Percentiles rank a stretch among this genome's conserved stretches.
Evolutionary conservation across 53 echinoderm and acorn worm species (phyloP).

Genomic region (Mesocentrotus franciscanus): DNA sequence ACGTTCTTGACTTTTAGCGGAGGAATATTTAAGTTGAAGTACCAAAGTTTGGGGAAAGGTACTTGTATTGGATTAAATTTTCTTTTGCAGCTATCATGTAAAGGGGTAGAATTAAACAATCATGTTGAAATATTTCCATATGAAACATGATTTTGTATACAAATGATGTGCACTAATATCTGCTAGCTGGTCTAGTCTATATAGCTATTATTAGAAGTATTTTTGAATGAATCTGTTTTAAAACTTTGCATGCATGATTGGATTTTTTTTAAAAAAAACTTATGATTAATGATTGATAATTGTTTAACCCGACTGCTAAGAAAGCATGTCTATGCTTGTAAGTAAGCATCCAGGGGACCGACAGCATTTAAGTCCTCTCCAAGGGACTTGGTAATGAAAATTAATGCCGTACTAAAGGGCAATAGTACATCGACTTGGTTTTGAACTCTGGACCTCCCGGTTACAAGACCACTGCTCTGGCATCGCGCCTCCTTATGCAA

Average conservation of each 20-base stretch:
- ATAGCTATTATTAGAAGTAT: not conserved
- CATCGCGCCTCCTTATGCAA: not conserved
- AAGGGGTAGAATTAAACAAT: not conserved
- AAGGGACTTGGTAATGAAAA: no score
- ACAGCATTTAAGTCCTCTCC: no score
- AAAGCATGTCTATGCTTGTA: no score
- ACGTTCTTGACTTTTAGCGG: not conserved
- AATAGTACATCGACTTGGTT: no score
- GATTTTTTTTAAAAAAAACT: not conserved
- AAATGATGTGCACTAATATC: not conserved
- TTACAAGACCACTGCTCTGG: no score
- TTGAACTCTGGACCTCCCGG: no score
- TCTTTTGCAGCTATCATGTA: not conserved
- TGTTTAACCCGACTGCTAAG: no score
- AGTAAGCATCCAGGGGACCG: no score
- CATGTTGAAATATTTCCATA: not conserved
- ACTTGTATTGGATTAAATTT: not conserved
- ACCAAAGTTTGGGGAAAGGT: not conserved
- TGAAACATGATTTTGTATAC: not conserved
- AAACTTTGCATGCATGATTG: not conserved
- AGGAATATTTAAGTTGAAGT: not conserved
- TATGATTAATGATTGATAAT: no score
- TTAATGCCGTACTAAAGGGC: no score
- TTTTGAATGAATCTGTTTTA: not conserved
- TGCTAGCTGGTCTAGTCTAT: constrained; percentile 29